Base-by-base conservation (phyloP, 2,113 vertebrate species). In the Corythornis madagascariensis region DNA sequence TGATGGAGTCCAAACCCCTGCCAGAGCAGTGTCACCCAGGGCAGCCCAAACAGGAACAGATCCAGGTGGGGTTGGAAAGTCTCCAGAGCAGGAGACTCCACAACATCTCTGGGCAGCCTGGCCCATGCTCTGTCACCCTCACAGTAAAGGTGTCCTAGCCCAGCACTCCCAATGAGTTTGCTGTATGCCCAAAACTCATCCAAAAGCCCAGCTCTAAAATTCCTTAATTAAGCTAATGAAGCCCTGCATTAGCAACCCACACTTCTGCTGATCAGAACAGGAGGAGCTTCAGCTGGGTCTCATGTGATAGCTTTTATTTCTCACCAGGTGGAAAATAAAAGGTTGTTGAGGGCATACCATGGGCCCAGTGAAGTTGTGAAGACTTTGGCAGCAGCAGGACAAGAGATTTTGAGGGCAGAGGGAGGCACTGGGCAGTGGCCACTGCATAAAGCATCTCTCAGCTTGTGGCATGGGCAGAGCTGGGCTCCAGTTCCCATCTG, bases 191-290 rank as follows among this genome's bases (percentile, higher is more conserved):
- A 73, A 81, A 83, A 43, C 69, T 86, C 73, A 60, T n/a, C 70
- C 4, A 1, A 89, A 91, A 88, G 73, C 61, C 40, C 70, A 29
- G 71, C 64, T 64, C n/a, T 72, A 84, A 84, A 55, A 82, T 57
- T 73, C 25, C 45, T 60, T 81, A 65, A 67, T 92, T 91, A 81
- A 70, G 38, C 70, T 73, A 90, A 90, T 0, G 16, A 88, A 80
- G 64, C 50, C n/a, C 64, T 45, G 77, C 1, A 52, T 67, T 66
- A 89, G 83, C 77, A 94, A 84, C 31, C 86, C 31, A 38, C 1
- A 1, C 42, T 69, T 61, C 35, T 0, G 0, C 19, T 0, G 2
- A 19, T 43, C 6, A 0, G 31, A 67, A 56, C 4, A 11, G 33
- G 52, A 91, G 80, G 64, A n/a, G 70, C 52, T 87, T 42, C 4